These are phyloP conservation scores for Ischnus inquisitorius DNA, from an alignment of 2,888 invertebrate genomes.

Conservation along the genomic window DNA sequence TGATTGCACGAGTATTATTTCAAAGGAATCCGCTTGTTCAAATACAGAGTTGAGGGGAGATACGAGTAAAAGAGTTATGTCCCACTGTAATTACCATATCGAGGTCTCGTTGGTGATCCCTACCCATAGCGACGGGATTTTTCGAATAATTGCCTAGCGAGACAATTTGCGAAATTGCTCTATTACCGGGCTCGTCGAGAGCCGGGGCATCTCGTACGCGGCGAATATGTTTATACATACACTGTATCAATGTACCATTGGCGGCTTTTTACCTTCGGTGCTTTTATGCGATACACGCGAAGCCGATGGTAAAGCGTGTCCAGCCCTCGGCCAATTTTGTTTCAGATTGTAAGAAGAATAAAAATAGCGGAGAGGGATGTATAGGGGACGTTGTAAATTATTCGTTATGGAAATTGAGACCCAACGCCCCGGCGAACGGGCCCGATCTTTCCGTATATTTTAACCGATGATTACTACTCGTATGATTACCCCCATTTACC, in stretches of 20 bases:
- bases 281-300: conserved; percentile 34
- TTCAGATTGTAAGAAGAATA: conserved; percentile 7
- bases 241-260: conserved; percentile 7
- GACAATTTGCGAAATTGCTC: conserved; percentile 81
- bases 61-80: conserved; percentile 39
- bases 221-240: conserved; percentile 7
- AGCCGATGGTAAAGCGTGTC: conserved; percentile 31
- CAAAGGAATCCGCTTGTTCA: conserved; percentile 20
- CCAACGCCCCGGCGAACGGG: conserved; percentile 64
- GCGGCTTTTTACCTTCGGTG: conserved; percentile 53
- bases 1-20: conserved; percentile 8
- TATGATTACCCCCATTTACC: conserved; percentile 61
- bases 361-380: neutral
- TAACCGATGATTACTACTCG: conserved; percentile 70
- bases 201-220: conserved; percentile 11
- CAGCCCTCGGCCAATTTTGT: conserved; percentile 54
- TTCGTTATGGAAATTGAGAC: conserved; percentile 79
- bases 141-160: conserved; percentile 74
- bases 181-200: conserved; percentile 72
- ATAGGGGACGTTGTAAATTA: conserved; percentile 60
- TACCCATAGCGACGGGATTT: conserved; percentile 65
- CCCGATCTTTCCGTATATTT: conserved; percentile 72
- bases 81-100: conserved; percentile 77
- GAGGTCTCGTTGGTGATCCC: conserved; percentile 74
- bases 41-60: conserved; percentile 12